Evolutionary conservation across 2,888 invertebrate genomes (phyloP), one percentile per base, ranked within the genome.

Genomic region (Polietes domitor): DNA sequence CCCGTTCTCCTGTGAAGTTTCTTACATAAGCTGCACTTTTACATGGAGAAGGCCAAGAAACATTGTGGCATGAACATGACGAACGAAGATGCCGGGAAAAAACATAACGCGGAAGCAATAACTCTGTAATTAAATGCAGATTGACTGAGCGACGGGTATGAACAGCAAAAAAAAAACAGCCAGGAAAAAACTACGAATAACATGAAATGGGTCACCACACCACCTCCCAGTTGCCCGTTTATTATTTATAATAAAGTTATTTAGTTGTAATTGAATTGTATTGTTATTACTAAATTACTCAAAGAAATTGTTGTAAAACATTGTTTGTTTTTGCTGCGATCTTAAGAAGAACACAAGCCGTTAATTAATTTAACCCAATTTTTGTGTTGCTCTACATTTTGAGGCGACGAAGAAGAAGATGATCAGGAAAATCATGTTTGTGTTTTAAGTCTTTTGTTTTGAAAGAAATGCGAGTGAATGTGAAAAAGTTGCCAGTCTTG

Each of bases 71-170:
- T 10, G 32, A 65, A 65, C 37, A 65, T 17, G 65, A 43, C 68
- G 6, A 68, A 43, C 68, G 6, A 68, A 43, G 68, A 12, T 15
- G 68, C 43, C 41, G 41, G 68, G 41, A 75, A 75, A 75, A 78
- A 81, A 81, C 72, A 76, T 78, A 84, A 81, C 76, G 77, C 84
- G 84, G 84, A 84, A 84, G 84, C 78, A 68, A 76, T 78, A 78
- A 81, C 72, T 68, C 65, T 78, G 68, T 84, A 84, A 84, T 84
- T 84, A 84, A 84, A 84, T 84, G 80, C 71, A 81, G 78, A 84
- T 84, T 84, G 81, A 78, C 75, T 81, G 5, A 68, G 12, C 6
- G 21, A 0, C 6, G 10, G 4, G 9, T 37, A 32, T 17, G 17
- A 9, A 3, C 15, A 26, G 28, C 26, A 63, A 32, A 61, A 55